These are phyloP conservation scores for Branchellion lobata DNA, from an alignment of 2,888 invertebrate species.

Conservation along the genomic window DNA sequence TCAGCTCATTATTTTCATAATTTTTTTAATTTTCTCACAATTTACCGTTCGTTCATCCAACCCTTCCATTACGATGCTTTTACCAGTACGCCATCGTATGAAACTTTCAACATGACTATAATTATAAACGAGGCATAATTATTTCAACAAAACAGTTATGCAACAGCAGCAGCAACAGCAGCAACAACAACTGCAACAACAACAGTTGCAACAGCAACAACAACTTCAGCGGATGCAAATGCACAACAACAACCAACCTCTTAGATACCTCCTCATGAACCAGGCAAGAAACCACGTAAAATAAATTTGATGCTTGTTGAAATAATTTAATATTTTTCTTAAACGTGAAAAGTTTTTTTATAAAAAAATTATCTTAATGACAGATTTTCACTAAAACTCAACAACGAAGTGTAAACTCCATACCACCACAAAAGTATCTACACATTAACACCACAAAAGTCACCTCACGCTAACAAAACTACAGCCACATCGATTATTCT, in stretches of 20 bases:
- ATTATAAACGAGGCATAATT: too few relatives aligned
- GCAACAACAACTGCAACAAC: too few relatives aligned
- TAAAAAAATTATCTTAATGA: too few relatives aligned
- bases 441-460: neutral
- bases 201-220: slow-evolving; percentile 2
- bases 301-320: neutral
- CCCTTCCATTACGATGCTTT: too few relatives aligned
- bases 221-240: slow-evolving; percentile 1
- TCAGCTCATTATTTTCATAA: neutral
- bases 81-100: too few relatives aligned
- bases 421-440: neutral
- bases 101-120: too few relatives aligned
- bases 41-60: too few relatives aligned
- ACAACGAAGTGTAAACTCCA: neutral
- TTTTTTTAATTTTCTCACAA: neutral
- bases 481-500: neutral
- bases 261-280: slow-evolving; percentile 11
- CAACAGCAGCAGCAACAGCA: too few relatives aligned
- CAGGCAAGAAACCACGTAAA: neutral
- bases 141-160: neutral
- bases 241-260: slow-evolving; percentile 17
- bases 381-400: neutral
- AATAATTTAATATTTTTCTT: too few relatives aligned
- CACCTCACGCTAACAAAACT: neutral
- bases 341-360: too few relatives aligned